Evolutionary conservation across 2,113 vertebrate genomes (phyloP).

Genomic region (Scophthalmus maximus): DNA sequence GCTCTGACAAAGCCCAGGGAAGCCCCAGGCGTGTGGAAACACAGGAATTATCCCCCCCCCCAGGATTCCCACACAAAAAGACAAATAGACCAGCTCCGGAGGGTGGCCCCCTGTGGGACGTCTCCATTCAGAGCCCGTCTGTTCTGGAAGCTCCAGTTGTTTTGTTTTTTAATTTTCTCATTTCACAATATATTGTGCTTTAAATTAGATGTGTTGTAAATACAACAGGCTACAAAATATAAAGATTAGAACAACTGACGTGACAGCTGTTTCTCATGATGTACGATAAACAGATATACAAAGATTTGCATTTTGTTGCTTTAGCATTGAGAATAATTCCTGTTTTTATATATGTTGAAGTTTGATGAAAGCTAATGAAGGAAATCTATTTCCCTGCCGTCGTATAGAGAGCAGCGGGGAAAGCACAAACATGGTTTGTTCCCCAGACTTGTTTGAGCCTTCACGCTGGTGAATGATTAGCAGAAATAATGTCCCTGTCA

Average conservation of each 20-base stretch:
- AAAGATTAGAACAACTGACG: constrained; percentile 33
- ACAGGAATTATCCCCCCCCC: constrained; percentile 61
- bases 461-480: constrained; percentile 98
- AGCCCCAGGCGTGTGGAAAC: constrained; percentile 77
- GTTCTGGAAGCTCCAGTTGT: constrained; percentile 60
- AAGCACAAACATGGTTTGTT: constrained; percentile 86
- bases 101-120: constrained; percentile 71
- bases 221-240: constrained; percentile 37
- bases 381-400: constrained; percentile 18
- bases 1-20: constrained; percentile 79
- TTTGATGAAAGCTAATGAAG: background rate
- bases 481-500: constrained; percentile 99
- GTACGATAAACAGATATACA: constrained; percentile 21
- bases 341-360: constrained; percentile 12
- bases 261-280: constrained; percentile 12
- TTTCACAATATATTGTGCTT: constrained; percentile 58
- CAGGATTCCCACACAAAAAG: constrained; percentile 73
- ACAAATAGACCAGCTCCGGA: constrained; percentile 71
- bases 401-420: constrained; percentile 63
- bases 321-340: constrained; percentile 7
- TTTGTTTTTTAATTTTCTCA: constrained; percentile 38
- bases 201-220: constrained; percentile 50
- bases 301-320: background rate
- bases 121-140: constrained; percentile 64
- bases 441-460: constrained; percentile 92